Evolutionary conservation across 2,113 vertebrate species (phyloP).

Genomic region (Acanthisitta chloris): DNA sequence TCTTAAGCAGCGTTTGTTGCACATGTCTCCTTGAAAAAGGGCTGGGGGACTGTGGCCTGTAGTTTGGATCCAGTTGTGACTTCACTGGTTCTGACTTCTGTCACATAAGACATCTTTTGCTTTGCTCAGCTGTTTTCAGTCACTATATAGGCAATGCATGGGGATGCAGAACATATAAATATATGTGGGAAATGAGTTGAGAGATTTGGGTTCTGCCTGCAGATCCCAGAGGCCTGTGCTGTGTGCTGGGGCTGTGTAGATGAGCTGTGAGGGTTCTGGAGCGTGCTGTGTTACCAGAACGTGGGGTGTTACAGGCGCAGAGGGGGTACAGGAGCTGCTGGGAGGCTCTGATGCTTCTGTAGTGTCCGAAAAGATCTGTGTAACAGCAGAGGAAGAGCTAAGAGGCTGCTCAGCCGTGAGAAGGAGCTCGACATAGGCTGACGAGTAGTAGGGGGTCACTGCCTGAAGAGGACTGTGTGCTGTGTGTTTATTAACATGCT

Average conservation of each 20-base stretch:
- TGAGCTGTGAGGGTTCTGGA: neutral
- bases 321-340: neutral
- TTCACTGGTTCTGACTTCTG: neutral
- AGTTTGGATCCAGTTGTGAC: neutral
- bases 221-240: neutral
- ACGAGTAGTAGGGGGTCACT: neutral
- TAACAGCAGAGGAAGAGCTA: neutral
- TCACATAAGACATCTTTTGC: neutral
- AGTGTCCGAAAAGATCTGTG: neutral
- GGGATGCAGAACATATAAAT: neutral
- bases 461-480: neutral
- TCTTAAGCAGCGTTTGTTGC: neutral
- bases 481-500: neutral
- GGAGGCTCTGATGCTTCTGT: neutral
- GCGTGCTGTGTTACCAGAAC: neutral
- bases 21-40: neutral
- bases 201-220: neutral
- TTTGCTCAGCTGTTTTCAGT: neutral
- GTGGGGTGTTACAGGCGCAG: neutral
- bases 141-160: fast-evolving
- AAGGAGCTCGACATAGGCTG: neutral
- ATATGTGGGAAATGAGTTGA: neutral
- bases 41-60: neutral
- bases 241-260: neutral
- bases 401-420: neutral